phyloP scores from a whole-genome alignment of 2,888 invertebrate species.

The Mantis religiosa region DNA sequence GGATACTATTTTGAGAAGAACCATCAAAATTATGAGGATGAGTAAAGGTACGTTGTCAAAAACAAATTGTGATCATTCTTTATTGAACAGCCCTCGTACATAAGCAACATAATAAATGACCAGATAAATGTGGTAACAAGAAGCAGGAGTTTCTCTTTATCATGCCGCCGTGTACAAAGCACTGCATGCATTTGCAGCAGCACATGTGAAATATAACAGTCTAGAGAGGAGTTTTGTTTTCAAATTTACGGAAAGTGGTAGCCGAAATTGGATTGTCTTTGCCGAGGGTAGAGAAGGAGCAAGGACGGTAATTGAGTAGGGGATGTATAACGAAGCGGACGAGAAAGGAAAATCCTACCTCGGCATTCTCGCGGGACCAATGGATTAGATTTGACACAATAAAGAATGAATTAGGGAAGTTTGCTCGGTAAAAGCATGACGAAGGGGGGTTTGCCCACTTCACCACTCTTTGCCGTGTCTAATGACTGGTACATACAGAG shows the following conservation, averaged over 20 bases:
- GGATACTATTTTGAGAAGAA: no score
- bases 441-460: neutral
- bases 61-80: no score
- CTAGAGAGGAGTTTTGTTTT: neutral
- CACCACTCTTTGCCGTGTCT: neutral
- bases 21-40: no score
- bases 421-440: neutral
- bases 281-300: neutral
- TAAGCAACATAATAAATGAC: no score
- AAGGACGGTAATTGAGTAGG: neutral
- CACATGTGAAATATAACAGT: neutral
- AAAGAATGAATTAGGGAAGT: neutral
- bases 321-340: neutral
- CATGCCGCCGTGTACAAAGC: no score
- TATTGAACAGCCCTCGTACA: no score
- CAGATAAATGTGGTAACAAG: no score
- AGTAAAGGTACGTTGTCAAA: no score
- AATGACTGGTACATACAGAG: neutral
- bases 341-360: neutral
- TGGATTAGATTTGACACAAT: neutral
- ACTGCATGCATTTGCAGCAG: no score
- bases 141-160: no score
- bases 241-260: neutral
- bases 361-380: neutral
- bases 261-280: neutral